Evolutionary conservation across 2,113 vertebrate genomes (phyloP).

Genomic region (Austrofundulus limnaeus): DNA sequence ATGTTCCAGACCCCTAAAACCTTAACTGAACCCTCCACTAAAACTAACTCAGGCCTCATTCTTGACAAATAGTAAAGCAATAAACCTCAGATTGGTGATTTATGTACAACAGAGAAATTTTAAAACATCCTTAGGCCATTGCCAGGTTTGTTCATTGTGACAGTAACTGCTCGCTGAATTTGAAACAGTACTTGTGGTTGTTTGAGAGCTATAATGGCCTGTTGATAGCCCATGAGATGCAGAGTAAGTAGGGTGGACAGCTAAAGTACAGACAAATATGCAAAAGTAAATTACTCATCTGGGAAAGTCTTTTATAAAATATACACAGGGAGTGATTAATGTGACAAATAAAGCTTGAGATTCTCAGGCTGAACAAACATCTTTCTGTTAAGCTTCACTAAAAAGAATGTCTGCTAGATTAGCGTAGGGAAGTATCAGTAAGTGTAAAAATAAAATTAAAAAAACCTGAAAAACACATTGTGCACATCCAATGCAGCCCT

Average conservation of each 20-base stretch:
- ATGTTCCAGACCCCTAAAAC: conserved; percentile 68
- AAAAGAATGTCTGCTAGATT: neutral
- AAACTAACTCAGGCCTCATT: conserved; percentile 42
- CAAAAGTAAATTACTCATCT: conserved; percentile 41
- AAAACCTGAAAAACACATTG: neutral
- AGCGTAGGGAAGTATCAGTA: neutral
- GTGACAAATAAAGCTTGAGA: conserved; percentile 25
- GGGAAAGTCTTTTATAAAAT: conserved; percentile 36
- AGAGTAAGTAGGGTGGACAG: conserved; percentile 36
- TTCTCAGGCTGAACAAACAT: conserved; percentile 32
- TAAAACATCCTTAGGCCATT: conserved; percentile 32
- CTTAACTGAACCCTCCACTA: conserved; percentile 68
- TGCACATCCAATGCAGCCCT: neutral
- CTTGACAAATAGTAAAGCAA: conserved; percentile 53
- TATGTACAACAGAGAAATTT: conserved; percentile 33
- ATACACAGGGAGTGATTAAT: conserved; percentile 31
- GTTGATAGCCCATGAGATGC: conserved; percentile 32
- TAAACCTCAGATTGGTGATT: conserved; percentile 64
- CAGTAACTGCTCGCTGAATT: conserved; percentile 53
- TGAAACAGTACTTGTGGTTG: conserved; percentile 50
- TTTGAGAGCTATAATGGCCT: conserved; percentile 48
- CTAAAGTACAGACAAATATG: conserved; percentile 47
- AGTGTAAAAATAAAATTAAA: neutral
- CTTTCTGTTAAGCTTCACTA: conserved; percentile 16
- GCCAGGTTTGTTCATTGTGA: conserved; percentile 48